phyloP scores from a whole-genome alignment of 2,888 invertebrate genomes.

The Caenorhabditis wallacei region DNA sequence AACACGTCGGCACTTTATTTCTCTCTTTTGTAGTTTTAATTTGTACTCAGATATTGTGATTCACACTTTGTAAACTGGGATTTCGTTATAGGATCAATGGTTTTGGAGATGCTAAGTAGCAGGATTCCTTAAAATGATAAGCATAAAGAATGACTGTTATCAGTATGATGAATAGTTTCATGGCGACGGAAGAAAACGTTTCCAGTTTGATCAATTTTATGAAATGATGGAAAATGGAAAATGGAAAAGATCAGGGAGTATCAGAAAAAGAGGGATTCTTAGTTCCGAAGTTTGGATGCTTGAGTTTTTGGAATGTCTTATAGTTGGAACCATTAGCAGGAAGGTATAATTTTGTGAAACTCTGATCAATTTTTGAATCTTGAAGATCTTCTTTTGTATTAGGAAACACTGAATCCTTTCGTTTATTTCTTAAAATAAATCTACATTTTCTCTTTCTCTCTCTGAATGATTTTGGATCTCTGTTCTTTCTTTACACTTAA shows the following conservation, averaged over 20 bases:
- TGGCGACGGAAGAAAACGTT: background rate
- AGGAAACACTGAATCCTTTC: too few species aligned
- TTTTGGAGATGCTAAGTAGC: conserved; percentile 29
- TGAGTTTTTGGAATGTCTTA: too few species aligned
- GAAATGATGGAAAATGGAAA: too few species aligned
- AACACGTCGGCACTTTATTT: conserved; percentile 3
- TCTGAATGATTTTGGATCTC: conserved; percentile 26
- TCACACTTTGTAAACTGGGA: conserved; percentile 16
- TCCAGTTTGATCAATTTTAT: background rate
- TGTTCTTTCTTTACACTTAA: conserved; percentile 18
- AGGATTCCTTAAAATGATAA: conserved; percentile 14
- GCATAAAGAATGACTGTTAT: conserved; percentile 6
- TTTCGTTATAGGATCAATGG: conserved; percentile 17
- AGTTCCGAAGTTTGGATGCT: too few species aligned
- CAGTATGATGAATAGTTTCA: conserved; percentile 15
- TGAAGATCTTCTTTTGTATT: too few species aligned
- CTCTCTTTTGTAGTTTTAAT: conserved; percentile 5
- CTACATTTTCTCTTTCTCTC: too few species aligned
- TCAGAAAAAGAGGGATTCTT: background rate
- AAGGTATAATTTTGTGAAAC: too few species aligned
- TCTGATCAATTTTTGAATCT: too few species aligned
- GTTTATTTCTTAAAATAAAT: too few species aligned
- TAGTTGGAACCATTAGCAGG: too few species aligned
- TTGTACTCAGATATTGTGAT: conserved; percentile 32
- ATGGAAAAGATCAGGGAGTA: background rate